Conservation (phyloP, 2,113 vertebrate genomes). For the Gallinago media region DNA sequence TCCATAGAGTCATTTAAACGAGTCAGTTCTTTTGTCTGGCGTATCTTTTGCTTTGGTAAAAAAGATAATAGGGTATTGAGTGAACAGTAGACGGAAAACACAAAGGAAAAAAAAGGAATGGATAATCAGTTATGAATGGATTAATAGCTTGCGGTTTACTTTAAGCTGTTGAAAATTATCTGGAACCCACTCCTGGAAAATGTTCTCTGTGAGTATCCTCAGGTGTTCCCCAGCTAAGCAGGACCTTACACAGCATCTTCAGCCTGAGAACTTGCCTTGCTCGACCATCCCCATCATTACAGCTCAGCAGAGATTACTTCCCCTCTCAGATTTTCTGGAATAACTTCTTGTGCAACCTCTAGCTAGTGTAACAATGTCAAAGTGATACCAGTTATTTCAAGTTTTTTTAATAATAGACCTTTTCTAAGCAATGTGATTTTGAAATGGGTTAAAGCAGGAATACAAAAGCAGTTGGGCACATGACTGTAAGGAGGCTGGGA, state of each 20-base stretch:
- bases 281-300: background rate
- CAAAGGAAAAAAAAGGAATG: background rate
- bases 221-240: background rate
- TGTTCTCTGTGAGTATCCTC: background rate
- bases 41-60: background rate
- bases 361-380: background rate
- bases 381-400: background rate
- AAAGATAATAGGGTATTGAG: background rate
- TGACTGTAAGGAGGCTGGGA: background rate
- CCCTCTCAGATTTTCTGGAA: background rate
- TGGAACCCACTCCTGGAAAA: background rate
- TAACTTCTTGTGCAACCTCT: background rate
- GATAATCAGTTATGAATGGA: background rate
- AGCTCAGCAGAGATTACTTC: background rate
- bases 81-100: background rate
- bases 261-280: background rate
- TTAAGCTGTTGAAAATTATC: background rate
- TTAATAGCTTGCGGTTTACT: background rate
- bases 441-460: background rate
- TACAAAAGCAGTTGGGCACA: accelerated
- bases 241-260: background rate
- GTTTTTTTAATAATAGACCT: background rate
- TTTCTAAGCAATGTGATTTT: background rate
- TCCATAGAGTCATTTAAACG: background rate
- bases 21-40: background rate